Percentiles rank a stretch among this genome's conserved stretches.
Conservation (phyloP, 1,140 invertebrate species). For the Heliconius congener region DNA sequence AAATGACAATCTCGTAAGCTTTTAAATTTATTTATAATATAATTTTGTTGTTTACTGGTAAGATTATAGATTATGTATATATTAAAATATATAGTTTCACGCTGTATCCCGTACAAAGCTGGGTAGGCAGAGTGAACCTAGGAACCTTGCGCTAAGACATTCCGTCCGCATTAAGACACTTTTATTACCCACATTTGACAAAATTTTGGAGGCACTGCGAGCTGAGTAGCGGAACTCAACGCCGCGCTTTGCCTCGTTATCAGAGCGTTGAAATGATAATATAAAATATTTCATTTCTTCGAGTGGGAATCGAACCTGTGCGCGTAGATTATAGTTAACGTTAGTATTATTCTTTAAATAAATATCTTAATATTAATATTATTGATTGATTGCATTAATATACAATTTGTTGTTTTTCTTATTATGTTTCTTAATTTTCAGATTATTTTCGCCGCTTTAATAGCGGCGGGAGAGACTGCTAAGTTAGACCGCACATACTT, state of each 20-base stretch:
- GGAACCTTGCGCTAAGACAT: too few relatives aligned
- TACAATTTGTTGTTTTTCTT: not conserved
- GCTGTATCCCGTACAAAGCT: too few relatives aligned
- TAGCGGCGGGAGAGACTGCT: conserved; percentile 65
- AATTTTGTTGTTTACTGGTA: not conserved
- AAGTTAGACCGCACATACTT: conserved; percentile 83
- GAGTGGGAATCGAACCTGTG: not conserved
- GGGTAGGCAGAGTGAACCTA: too few relatives aligned
- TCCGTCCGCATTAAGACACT: too few relatives aligned
- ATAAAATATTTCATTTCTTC: too few relatives aligned
- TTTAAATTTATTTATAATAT: not conserved
- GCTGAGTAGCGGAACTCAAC: too few relatives aligned
- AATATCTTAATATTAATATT: not conserved
- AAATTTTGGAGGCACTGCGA: too few relatives aligned
- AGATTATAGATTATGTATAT: not conserved
- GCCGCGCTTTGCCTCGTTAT: too few relatives aligned
- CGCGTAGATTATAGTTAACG: not conserved
- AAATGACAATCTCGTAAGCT: not conserved
- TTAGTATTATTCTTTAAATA: not conserved
- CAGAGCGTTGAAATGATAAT: too few relatives aligned
- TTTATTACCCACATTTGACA: too few relatives aligned
- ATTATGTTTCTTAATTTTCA: conserved; percentile 42
- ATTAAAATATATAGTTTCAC: too few relatives aligned
- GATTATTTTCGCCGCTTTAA: conserved; percentile 61
- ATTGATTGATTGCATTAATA: not conserved